phyloP scores from a whole-genome alignment of 2,888 invertebrate species.

The Arge pagana region DNA sequence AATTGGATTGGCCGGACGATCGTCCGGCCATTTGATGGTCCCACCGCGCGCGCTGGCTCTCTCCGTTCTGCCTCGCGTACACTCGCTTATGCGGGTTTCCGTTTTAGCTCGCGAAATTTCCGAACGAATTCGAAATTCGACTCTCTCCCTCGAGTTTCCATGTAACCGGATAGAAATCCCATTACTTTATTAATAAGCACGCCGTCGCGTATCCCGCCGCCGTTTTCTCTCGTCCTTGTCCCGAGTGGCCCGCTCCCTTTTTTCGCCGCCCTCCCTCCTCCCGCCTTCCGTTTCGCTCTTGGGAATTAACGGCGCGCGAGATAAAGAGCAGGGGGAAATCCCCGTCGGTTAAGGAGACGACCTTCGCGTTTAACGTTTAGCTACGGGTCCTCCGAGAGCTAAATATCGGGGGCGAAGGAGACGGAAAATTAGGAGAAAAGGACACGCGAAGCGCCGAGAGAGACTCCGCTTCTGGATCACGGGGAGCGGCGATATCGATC shows the following conservation, averaged over 20 bases:
- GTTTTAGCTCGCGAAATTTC: too few relatives aligned
- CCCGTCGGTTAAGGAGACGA: conserved; percentile 1
- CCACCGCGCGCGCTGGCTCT: not conserved
- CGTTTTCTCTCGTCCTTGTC: conserved; percentile 3
- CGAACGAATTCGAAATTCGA: too few relatives aligned
- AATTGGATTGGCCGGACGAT: conserved; percentile 20
- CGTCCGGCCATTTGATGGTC: conserved; percentile 6
- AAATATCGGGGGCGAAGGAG: too few relatives aligned
- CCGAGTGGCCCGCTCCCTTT: conserved; percentile 10
- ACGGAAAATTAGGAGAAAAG: too few relatives aligned
- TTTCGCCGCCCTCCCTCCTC: not conserved
- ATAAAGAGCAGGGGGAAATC: conserved; percentile 9
- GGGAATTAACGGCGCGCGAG: conserved; percentile 19
- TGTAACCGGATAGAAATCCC: conserved; percentile 17
- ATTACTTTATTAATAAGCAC: conserved; percentile 20
- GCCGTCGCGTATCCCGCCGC: conserved; percentile 1
- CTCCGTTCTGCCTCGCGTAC: conserved; percentile 6
- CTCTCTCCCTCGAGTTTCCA: too few relatives aligned
- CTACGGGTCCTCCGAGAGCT: too few relatives aligned
- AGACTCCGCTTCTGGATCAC: too few relatives aligned
- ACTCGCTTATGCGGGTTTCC: not conserved
- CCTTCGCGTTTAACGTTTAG: conserved; percentile 12
- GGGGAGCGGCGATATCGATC: too few relatives aligned
- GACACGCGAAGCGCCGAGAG: too few relatives aligned
- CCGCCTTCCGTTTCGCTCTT: not conserved